Evolutionary conservation across 2,888 invertebrate genomes (phyloP).

Genomic region (Leptinotarsa tumamoca): DNA sequence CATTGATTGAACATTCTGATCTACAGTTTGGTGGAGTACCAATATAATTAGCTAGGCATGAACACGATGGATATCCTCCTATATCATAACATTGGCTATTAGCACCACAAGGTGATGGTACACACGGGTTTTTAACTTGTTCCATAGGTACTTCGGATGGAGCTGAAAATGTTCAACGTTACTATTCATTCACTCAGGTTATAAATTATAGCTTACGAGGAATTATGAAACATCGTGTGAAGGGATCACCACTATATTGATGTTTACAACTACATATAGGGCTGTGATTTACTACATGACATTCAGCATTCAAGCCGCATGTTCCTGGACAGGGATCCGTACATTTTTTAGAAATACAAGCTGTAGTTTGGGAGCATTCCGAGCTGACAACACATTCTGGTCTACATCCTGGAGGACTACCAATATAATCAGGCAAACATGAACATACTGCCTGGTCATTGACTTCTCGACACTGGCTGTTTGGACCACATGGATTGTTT

Average conservation of each 20-base stretch:
- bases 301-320: constrained; percentile 82
- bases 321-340: constrained; percentile 85
- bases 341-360: constrained; percentile 86
- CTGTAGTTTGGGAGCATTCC: constrained; percentile 82
- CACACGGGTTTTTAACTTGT: constrained; percentile 74
- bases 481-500: constrained; percentile 85
- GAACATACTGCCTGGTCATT: constrained; percentile 84
- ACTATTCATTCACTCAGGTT: neutral
- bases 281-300: constrained; percentile 84
- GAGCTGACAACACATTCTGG: constrained; percentile 87
- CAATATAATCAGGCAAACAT: constrained; percentile 78
- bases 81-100: constrained; percentile 72
- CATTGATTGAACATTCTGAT: constrained; percentile 77
- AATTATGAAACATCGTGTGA: constrained; percentile 76
- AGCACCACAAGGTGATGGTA: constrained; percentile 84
- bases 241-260: constrained; percentile 84
- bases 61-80: constrained; percentile 74
- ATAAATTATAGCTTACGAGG: constrained; percentile 57
- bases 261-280: constrained; percentile 83
- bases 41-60: constrained; percentile 73
- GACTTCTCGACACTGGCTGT: constrained; percentile 80
- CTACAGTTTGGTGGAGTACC: constrained; percentile 78
- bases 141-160: constrained; percentile 52
- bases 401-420: constrained; percentile 83
- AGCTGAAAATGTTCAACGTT: constrained; percentile 46